Conservation (phyloP, 2,888 invertebrate genomes). For the Cryptocephalus moraei region DNA sequence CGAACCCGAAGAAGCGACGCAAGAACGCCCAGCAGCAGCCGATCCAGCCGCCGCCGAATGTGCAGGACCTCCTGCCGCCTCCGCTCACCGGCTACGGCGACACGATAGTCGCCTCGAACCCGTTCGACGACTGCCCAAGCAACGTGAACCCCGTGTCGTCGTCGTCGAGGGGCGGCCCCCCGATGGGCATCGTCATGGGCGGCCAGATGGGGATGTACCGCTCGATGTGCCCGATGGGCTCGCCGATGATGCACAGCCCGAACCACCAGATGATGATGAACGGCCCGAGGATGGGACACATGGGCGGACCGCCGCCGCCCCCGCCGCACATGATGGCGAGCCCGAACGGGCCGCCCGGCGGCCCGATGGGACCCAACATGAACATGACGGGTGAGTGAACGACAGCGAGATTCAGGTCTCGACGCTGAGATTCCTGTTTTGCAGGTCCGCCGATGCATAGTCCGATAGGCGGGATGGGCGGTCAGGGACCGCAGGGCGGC, state of each 20-base stretch:
- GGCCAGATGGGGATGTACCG: conserved; percentile 43
- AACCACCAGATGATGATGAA: conserved; percentile 41
- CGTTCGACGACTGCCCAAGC: conserved; percentile 82
- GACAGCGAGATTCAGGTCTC: neutral
- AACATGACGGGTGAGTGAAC: conserved; percentile 11
- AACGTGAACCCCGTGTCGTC: conserved; percentile 30
- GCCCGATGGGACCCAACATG: conserved; percentile 39
- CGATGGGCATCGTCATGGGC: conserved; percentile 33
- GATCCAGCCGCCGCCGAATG: conserved; percentile 60
- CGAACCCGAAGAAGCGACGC: conserved; percentile 81
- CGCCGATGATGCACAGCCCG: conserved; percentile 40
- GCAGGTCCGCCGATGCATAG: conserved; percentile 45
- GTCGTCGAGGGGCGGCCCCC: conserved; percentile 26
- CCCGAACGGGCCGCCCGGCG: conserved; percentile 51
- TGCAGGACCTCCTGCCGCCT: conserved; percentile 71
- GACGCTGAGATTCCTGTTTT: conserved; percentile 2
- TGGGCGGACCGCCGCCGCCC: conserved; percentile 17
- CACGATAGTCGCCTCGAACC: conserved; percentile 89
- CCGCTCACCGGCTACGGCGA: conserved; percentile 82
- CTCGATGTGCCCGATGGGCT: conserved; percentile 46
- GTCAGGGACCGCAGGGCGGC: conserved; percentile 24
- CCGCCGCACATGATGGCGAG: conserved; percentile 46
- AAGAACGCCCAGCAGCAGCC: conserved; percentile 60
- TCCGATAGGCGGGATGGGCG: conserved; percentile 57
- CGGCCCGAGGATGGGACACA: conserved; percentile 34